phyloP scores from a whole-genome alignment of 2,888 invertebrate genomes.

The Idaea dimidiata region DNA sequence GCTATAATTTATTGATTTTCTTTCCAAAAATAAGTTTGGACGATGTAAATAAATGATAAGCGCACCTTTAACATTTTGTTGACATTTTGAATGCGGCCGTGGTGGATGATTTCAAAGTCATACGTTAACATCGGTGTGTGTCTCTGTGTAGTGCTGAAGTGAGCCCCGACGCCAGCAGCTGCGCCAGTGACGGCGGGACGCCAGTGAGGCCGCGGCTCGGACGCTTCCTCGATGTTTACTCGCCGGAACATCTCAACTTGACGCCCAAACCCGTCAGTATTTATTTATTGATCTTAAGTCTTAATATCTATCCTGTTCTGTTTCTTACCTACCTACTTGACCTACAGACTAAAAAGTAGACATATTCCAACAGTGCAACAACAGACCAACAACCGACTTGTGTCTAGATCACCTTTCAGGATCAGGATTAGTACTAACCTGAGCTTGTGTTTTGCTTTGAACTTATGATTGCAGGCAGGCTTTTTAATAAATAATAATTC shows the following conservation, averaged over 20 bases:
- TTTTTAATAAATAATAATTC: too few relatives aligned
- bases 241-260: conserved; percentile 73
- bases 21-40: conserved; percentile 69
- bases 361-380: too few relatives aligned
- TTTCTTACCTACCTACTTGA: too few relatives aligned
- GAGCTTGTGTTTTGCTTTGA: too few relatives aligned
- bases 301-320: conserved; percentile 5
- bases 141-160: conserved; percentile 24
- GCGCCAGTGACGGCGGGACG: conserved; percentile 43
- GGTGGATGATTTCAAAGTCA: conserved; percentile 9
- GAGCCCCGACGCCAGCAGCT: conserved; percentile 36
- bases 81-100: conserved; percentile 33
- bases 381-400: too few relatives aligned
- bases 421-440: too few relatives aligned
- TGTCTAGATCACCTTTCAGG: too few relatives aligned
- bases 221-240: conserved; percentile 70
- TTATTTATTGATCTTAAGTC: background rate
- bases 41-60: conserved; percentile 79
- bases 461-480: too few relatives aligned
- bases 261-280: conserved; percentile 69
- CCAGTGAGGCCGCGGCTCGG: conserved; percentile 67
- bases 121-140: conserved; percentile 12
- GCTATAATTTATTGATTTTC: conserved; percentile 77
- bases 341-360: too few relatives aligned
- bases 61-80: conserved; percentile 50